phyloP scores from a whole-genome alignment of 2,797 vertebrate genomes.

The Pseudopleuronectes americanus region DNA sequence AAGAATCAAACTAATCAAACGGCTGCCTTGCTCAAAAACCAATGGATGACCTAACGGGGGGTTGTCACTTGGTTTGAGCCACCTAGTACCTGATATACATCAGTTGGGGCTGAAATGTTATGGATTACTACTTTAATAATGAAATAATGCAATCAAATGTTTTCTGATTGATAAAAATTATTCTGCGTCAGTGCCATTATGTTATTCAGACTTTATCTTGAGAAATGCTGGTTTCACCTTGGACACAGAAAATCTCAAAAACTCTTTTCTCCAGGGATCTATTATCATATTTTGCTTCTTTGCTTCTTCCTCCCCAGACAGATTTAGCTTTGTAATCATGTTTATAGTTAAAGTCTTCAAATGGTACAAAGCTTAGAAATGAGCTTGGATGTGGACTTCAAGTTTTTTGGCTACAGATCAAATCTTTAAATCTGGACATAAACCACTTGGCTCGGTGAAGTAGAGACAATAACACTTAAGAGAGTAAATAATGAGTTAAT shows the following conservation, averaged over 20 bases:
- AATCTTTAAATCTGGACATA: neutral
- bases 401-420: neutral
- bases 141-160: neutral
- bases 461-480: neutral
- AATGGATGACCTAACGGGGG: no score
- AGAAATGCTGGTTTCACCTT: no score
- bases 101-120: neutral
- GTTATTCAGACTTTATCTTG: no score
- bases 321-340: neutral
- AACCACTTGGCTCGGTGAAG: neutral
- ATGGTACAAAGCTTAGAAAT: neutral
- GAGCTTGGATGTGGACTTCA: neutral
- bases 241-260: no score
- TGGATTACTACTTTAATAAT: neutral
- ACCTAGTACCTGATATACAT: neutral
- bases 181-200: no score
- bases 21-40: no score
- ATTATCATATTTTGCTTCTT: no score
- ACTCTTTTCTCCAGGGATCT: no score
- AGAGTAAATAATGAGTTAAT: neutral
- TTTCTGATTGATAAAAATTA: no score
- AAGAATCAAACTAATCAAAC: no score
- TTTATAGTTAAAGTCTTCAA: no score
- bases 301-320: no score
- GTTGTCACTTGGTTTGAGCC: neutral